A percentile compares a stretch with the other conserved stretches of the same genome.
phyloP scores from a whole-genome alignment of 1,140 invertebrate genomes.

The Hycleus cichorii region DNA sequence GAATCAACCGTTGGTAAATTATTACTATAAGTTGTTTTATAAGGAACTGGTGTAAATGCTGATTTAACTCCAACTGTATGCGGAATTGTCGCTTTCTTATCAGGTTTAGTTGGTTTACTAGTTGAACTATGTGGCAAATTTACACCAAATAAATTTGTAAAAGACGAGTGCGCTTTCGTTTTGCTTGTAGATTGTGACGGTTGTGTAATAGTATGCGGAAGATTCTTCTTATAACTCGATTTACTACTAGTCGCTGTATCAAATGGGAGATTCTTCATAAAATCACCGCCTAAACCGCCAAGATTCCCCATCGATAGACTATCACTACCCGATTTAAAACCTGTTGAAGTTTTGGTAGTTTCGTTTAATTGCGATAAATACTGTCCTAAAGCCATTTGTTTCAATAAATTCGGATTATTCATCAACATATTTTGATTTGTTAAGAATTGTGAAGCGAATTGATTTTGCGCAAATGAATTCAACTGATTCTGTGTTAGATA shows the following conservation, averaged over 20 bases:
- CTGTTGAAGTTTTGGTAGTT: neutral
- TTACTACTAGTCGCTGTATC: neutral
- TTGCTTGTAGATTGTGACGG: neutral
- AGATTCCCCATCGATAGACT: neutral
- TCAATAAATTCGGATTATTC: slow-evolving; percentile 10
- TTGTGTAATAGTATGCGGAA: slow-evolving; percentile 6
- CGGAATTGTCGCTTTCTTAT: slow-evolving; percentile 2
- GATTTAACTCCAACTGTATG: slow-evolving; percentile 4
- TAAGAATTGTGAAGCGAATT: slow-evolving; percentile 20
- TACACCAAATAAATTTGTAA: slow-evolving; percentile 12
- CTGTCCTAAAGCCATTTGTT: slow-evolving; percentile 15
- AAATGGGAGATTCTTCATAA: too few species aligned
- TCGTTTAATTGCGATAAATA: slow-evolving; percentile 1
- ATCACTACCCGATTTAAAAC: neutral
- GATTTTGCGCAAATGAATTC: slow-evolving; percentile 18
- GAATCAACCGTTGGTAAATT: neutral
- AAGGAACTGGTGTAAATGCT: neutral
- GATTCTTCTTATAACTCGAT: neutral
- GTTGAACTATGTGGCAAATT: neutral
- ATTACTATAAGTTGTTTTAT: neutral
- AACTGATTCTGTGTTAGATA: slow-evolving; percentile 24
- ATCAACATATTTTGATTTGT: slow-evolving; percentile 12
- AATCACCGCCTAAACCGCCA: neutral
- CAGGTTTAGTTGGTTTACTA: neutral
- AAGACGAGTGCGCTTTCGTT: neutral